Base-by-base conservation (phyloP, 1,140 invertebrate species). In the Camponotus vicinus region DNA sequence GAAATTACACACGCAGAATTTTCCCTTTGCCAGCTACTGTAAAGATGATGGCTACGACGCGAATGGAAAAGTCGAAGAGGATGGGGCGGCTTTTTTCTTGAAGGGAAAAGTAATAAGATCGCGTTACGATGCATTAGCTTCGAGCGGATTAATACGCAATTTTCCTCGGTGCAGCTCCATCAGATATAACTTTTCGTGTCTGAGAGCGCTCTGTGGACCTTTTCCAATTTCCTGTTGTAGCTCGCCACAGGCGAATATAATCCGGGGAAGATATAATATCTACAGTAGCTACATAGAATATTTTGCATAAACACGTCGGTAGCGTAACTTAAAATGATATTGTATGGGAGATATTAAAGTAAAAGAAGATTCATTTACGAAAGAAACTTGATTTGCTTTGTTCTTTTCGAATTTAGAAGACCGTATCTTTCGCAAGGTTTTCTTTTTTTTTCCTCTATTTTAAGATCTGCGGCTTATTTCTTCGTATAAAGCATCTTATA, bases 61-160 rank as follows among this genome's bases (percentile, higher is more conserved):
- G 59, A 34, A 42, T 27, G 40, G 45, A 77, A 77, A 52, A 78
- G 37, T n/a, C 18, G 40, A 37, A 18, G 32, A 59, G 80, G 57
- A 40, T n/a, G 34, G 11, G 34, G 57, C 21, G 15, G 13, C 42
- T 64, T 55, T 21, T 34, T 66, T n/a, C 32, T 76, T 27, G 32
- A 86, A 70, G 61, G 34, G 37, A 69, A 11, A 82, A 37, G 57
- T 71, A 86, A 86, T 86, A 86, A 86, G 59, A 83, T 83, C 52
- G 67, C 67, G 52, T 75, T 75, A 67, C 69, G 61, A 83, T 82
- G 85, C 77, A 83, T 82, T 73, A 70, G 78, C 78, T 71, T 66
- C 85, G 37, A 66, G 78, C 52, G 32, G 69, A 86, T 86, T 84
- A 86, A 84, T 84, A 83, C 64, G 85, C 79, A 83, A 86, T 86